Percentiles rank a stretch among this genome's conserved stretches.
These are phyloP conservation scores for Empidonax alnorum DNA, from an alignment of 2,113 vertebrate genomes.

Conservation along the genomic window DNA sequence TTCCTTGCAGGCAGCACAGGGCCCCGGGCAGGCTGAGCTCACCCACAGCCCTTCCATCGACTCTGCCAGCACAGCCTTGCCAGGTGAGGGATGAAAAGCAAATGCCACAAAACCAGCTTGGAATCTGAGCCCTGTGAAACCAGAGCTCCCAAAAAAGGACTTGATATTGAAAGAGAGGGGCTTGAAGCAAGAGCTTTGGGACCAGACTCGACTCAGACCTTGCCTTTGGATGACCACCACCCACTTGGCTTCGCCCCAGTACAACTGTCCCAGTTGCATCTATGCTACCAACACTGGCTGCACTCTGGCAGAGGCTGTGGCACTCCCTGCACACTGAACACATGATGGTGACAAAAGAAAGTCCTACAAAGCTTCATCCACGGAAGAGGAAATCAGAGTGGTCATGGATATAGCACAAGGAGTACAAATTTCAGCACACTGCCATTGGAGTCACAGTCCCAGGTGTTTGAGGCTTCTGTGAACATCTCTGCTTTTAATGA, in stretches of 20 bases:
- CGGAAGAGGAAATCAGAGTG: not conserved
- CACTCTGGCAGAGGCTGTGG: not conserved
- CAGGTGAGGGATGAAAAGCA: slow-evolving; percentile 43
- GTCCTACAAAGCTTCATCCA: not conserved
- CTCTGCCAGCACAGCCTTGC: not conserved
- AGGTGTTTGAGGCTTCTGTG: not conserved
- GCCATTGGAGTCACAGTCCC: not conserved
- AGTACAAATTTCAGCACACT: not conserved
- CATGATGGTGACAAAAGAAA: rapidly evolving
- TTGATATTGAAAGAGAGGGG: not conserved
- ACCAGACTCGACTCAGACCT: not conserved
- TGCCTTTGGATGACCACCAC: not conserved
- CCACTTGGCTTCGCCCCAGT: not conserved
- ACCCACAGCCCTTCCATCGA: not conserved
- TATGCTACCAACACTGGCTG: not conserved
- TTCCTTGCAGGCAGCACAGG: not conserved
- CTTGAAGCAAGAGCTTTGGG: not conserved
- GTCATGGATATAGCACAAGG: not conserved
- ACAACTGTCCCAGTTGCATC: not conserved
- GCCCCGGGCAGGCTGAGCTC: not conserved
- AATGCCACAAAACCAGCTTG: not conserved
- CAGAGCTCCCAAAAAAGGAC: not conserved
- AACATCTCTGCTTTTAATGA: not conserved
- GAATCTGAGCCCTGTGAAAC: not conserved
- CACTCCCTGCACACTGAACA: not conserved